These are phyloP conservation scores for Melanocharis versteri DNA, from an alignment of 2,113 vertebrate species.

Conservation along the genomic window DNA sequence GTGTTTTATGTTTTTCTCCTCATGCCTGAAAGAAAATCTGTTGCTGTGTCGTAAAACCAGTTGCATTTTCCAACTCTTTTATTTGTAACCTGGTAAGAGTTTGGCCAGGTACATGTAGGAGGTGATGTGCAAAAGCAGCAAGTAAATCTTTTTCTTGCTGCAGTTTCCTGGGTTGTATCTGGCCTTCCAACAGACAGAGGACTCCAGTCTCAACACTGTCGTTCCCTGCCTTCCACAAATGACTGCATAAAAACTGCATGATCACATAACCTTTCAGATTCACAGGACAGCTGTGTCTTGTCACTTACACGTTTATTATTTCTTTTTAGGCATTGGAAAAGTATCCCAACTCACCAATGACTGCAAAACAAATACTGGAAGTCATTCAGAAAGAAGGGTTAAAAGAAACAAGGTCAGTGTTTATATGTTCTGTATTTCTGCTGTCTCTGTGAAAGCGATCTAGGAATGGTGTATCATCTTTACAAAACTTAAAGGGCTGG, in stretches of 20 bases:
- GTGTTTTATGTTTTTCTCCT: background rate
- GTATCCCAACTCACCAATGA: constrained; percentile 85
- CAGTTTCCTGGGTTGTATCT: background rate
- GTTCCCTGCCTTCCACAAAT: constrained; percentile 18
- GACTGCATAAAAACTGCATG: constrained; percentile 2
- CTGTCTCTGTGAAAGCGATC: background rate
- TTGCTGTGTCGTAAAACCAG: constrained; percentile 14
- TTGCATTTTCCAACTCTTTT: background rate
- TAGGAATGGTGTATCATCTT: background rate
- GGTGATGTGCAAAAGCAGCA: constrained; percentile 4
- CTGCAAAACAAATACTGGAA: constrained; percentile 86
- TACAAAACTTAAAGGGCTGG: background rate
- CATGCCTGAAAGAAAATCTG: background rate
- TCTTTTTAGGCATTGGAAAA: constrained; percentile 83
- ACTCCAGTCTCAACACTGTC: background rate
- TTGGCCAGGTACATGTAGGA: background rate
- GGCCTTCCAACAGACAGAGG: constrained; percentile 5
- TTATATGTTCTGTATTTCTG: background rate
- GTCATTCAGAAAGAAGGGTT: constrained; percentile 88
- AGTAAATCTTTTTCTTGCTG: constrained; percentile 18
- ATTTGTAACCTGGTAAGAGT: constrained; percentile 41
- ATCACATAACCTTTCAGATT: background rate
- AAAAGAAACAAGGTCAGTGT: constrained; percentile 86
- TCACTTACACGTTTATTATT: constrained; percentile 48
- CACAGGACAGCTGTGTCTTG: background rate